Conservation (phyloP, 2,888 invertebrate genomes). For the Scelioninae gen. 1 region DNA sequence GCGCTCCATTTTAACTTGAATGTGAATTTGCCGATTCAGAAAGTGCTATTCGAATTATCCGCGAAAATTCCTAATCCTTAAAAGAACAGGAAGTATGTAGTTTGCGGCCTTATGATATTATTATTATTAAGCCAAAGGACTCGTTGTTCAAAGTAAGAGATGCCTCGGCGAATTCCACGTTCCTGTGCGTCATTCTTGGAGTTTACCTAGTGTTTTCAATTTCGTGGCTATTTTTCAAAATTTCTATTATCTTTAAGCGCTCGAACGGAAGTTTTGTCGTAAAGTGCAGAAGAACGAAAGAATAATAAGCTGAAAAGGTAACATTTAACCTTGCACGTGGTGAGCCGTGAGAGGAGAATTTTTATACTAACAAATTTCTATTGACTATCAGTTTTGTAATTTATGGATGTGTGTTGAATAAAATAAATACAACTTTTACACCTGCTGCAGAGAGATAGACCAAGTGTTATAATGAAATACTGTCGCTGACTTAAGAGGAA, state of each 20-base stretch:
- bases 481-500: no score
- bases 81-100: constrained; percentile 38
- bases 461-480: constrained; percentile 2
- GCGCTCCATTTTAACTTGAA: constrained; percentile 6
- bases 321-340: not conserved
- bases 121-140: constrained; percentile 47
- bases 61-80: constrained; percentile 30
- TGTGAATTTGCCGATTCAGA: constrained; percentile 2
- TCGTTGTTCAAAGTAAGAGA: constrained; percentile 43
- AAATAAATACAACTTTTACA: not conserved
- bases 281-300: no score
- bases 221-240: not conserved
- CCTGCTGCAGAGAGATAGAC: not conserved
- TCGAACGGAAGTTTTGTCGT: not conserved
- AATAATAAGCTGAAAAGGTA: not conserved
- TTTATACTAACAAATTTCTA: constrained; percentile 21
- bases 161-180: constrained; percentile 28
- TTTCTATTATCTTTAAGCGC: not conserved
- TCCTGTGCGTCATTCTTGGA: not conserved
- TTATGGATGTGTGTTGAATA: constrained; percentile 5
- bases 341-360: not conserved
- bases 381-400: constrained; percentile 13
- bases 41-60: constrained; percentile 41
- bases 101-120: constrained; percentile 6
- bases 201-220: not conserved